A percentile compares a stretch with the other conserved stretches of the same genome.
Conservation (phyloP, 2,888 invertebrate species). For the Drosophila maculinotata region DNA sequence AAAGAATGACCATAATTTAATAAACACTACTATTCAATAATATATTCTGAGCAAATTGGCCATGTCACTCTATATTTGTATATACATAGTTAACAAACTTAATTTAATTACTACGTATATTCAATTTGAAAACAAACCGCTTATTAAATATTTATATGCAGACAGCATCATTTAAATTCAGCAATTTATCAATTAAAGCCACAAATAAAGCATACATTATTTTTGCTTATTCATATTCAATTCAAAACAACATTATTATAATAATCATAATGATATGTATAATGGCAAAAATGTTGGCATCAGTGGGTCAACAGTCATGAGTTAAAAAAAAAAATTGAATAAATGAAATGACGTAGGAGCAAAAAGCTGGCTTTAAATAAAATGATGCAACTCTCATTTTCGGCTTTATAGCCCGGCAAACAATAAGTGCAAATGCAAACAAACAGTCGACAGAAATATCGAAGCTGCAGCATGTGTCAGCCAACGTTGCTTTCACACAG, state of each 20-base stretch:
- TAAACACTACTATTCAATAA: too few relatives aligned
- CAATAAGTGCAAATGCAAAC: slow-evolving; percentile 48
- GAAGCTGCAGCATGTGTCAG: slow-evolving; percentile 39
- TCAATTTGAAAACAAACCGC: not conserved
- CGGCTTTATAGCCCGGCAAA: slow-evolving; percentile 34
- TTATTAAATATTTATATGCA: slow-evolving; percentile 2
- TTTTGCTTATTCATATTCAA: not conserved
- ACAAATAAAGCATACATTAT: not conserved
- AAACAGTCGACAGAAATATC: slow-evolving; percentile 11
- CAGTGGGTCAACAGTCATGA: slow-evolving; percentile 3
- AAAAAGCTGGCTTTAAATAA: slow-evolving; percentile 27
- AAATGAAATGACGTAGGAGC: not conserved
- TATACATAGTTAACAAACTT: too few relatives aligned
- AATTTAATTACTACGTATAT: not conserved
- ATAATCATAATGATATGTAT: not conserved
- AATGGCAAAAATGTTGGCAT: slow-evolving; percentile 15
- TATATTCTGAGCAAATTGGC: too few relatives aligned
- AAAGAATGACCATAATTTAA: too few relatives aligned
- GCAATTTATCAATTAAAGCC: not conserved
- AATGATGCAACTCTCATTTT: slow-evolving; percentile 51
- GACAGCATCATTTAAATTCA: too few relatives aligned
- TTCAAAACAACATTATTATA: not conserved
- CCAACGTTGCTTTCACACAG: slow-evolving; percentile 13
- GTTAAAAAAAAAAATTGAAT: slow-evolving; percentile 1
- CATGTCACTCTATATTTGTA: too few relatives aligned